These are phyloP conservation scores for Chaunax sp. DNA, from an alignment of 2,797 vertebrate species.

Conservation along the genomic window DNA sequence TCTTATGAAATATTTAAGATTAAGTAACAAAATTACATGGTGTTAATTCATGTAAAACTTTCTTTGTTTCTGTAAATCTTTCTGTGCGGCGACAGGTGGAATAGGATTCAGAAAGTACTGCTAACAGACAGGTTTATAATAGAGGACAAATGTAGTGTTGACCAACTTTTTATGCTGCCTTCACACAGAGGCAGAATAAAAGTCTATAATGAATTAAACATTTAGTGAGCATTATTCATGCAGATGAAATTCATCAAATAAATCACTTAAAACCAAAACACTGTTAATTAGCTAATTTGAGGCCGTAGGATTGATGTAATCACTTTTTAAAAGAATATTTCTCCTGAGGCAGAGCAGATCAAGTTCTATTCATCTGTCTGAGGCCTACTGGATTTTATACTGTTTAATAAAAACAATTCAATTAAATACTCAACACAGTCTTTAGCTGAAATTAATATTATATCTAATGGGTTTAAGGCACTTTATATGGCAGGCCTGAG, in stretches of 20 bases:
- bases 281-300: constrained; percentile 41
- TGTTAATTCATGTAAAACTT: neutral
- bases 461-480: constrained; percentile 14
- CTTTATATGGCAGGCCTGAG: neutral
- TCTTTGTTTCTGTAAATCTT: neutral
- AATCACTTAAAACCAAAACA: constrained; percentile 36
- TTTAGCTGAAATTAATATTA: constrained; percentile 38
- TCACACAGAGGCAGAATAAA: constrained; percentile 13
- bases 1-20: neutral
- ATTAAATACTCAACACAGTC: constrained; percentile 41
- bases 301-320: constrained; percentile 17
- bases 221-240: constrained; percentile 27
- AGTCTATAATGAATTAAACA: constrained; percentile 12
- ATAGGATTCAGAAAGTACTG: neutral
- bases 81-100: neutral
- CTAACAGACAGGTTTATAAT: constrained; percentile 22
- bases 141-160: neutral
- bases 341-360: constrained; percentile 37
- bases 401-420: constrained; percentile 17
- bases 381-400: constrained; percentile 32
- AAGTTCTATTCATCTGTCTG: constrained; percentile 33
- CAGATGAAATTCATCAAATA: constrained; percentile 28
- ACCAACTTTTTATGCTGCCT: neutral
- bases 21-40: no score
- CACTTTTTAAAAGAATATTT: constrained; percentile 28